Evolutionary conservation across 2,888 invertebrate species (phyloP).

Genomic region (Amaurobius ferox): DNA sequence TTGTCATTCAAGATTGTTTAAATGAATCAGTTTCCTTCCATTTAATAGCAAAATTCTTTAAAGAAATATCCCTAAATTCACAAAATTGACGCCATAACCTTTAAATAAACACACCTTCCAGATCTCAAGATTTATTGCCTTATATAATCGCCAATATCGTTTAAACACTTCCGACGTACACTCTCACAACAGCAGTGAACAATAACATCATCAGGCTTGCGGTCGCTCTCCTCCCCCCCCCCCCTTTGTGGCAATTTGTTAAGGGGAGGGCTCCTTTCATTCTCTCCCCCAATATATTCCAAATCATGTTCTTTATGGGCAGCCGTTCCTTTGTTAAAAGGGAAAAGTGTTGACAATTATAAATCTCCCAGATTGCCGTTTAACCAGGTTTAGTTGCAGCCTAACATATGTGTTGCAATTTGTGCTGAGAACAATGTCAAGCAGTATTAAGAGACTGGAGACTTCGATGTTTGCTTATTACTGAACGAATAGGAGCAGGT

Average conservation of each 20-base stretch:
- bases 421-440: not conserved
- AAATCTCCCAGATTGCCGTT: constrained; percentile 37
- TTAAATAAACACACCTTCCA: constrained; percentile 1
- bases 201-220: constrained; percentile 45
- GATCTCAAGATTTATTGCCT: not conserved
- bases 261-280: constrained; percentile 6
- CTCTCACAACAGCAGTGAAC: constrained; percentile 31
- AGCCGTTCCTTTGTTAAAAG: constrained; percentile 27
- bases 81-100: not conserved
- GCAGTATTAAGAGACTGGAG: constrained; percentile 13
- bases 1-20: no score
- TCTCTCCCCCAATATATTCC: constrained; percentile 17
- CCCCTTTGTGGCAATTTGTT: constrained; percentile 54
- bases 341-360: constrained; percentile 53
- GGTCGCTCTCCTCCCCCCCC: constrained; percentile 18
- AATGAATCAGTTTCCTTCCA: no score
- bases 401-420: constrained; percentile 8
- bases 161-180: not conserved
- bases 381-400: constrained; percentile 14
- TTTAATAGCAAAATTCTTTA: no score
- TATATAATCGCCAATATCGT: constrained; percentile 3
- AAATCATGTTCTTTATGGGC: constrained; percentile 33
- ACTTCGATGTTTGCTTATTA: not conserved
- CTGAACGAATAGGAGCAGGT: not conserved
- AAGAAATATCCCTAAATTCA: not conserved